Evolutionary conservation across 1,140 invertebrate genomes (phyloP).

Genomic region (Euglossa dilemma): DNA sequence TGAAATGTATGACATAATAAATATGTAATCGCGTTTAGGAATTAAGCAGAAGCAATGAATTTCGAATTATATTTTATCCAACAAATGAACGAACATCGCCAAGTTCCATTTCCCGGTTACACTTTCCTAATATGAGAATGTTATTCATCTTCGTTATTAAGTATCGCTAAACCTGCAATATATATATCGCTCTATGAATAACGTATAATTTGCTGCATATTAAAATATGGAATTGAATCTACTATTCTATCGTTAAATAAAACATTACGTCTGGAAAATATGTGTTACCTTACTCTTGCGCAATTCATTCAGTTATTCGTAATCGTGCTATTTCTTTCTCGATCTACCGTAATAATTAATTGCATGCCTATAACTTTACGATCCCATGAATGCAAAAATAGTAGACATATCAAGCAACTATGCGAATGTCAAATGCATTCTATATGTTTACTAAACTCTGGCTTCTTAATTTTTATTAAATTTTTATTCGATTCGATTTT

Average conservation of each 20-base stretch:
- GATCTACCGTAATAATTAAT: not conserved
- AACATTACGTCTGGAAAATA: not conserved
- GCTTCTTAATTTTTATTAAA: not conserved
- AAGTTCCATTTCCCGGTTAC: not conserved
- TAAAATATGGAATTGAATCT: not conserved
- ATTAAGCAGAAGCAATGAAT: not conserved
- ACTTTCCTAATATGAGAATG: not conserved
- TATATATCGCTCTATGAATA: not conserved
- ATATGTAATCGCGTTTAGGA: not conserved
- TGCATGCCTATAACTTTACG: not conserved
- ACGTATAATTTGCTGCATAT: not conserved
- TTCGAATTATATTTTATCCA: not conserved
- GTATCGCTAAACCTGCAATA: slow-evolving; percentile 11
- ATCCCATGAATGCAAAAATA: not conserved
- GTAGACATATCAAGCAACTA: not conserved
- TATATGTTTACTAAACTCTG: not conserved
- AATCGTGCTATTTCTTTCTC: not conserved
- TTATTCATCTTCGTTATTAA: slow-evolving; percentile 1
- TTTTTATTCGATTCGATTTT: too few relatives aligned
- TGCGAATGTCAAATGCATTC: not conserved
- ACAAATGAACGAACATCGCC: not conserved
- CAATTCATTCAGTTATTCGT: not conserved
- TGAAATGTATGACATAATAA: not conserved
- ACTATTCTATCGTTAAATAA: not conserved
- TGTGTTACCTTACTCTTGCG: not conserved